Percentiles rank a stretch among this genome's conserved stretches.
Evolutionary conservation across 2,797 vertebrate genomes (phyloP).

Genomic region (Bovichtus variegatus): DNA sequence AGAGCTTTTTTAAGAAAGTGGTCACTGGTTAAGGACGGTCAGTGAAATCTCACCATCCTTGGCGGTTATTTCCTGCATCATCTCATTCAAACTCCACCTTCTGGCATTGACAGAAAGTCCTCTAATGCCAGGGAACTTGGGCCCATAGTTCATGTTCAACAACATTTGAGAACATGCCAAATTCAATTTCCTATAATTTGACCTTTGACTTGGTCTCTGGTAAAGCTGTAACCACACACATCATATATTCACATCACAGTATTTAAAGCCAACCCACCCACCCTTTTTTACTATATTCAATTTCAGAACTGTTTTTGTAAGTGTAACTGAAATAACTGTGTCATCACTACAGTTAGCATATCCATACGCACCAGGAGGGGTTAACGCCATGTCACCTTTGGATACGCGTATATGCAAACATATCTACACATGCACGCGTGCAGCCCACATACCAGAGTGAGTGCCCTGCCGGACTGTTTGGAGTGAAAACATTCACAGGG

Average conservation of each 20-base stretch:
- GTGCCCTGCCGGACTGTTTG: slow-evolving; percentile 80
- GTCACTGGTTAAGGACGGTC: neutral
- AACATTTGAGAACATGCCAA: neutral
- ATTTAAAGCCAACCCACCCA: slow-evolving; percentile 18
- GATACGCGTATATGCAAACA: slow-evolving; percentile 46
- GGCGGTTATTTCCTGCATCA: neutral
- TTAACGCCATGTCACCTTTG: slow-evolving; percentile 48
- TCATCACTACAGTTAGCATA: slow-evolving; percentile 29
- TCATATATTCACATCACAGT: neutral
- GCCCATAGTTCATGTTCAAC: neutral
- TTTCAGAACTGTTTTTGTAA: slow-evolving; percentile 20
- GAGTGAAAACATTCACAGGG: slow-evolving; percentile 85
- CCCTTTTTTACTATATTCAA: slow-evolving; percentile 32
- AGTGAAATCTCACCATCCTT: neutral
- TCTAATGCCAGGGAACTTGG: neutral
- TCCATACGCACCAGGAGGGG: slow-evolving; percentile 35
- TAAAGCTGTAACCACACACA: neutral
- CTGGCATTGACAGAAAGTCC: neutral
- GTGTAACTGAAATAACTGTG: slow-evolving; percentile 39
- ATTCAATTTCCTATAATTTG: neutral
- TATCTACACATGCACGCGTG: slow-evolving; percentile 57
- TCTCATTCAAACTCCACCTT: neutral
- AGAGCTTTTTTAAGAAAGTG: neutral
- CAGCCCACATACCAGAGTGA: slow-evolving; percentile 72
- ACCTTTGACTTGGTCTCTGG: slow-evolving; percentile 2